Evolutionary conservation across 1,140 invertebrate species (phyloP).

Genomic region (Adelges cooleyi): DNA sequence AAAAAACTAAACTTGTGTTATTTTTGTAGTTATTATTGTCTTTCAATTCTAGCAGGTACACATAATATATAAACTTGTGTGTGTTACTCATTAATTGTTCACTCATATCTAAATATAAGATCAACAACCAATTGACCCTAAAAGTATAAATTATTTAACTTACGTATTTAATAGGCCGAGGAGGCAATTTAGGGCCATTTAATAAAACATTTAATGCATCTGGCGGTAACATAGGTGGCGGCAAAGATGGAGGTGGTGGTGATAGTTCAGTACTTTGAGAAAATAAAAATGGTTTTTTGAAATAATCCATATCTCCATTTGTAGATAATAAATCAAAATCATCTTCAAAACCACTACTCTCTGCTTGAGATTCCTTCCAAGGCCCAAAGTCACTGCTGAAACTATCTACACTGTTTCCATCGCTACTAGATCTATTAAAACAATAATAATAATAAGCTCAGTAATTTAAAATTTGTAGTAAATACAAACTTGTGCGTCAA

Average conservation of each 20-base stretch:
- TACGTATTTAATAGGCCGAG: conserved; percentile 23
- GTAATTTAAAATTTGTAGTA: too few species aligned
- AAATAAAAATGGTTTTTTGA: conserved; percentile 18
- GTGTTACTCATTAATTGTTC: too few species aligned
- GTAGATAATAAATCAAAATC: conserved; percentile 52
- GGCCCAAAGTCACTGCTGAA: conserved; percentile 58
- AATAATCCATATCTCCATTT: conserved; percentile 29
- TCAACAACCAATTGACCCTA: too few species aligned
- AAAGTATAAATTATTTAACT: too few species aligned
- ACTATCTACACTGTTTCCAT: conserved; percentile 58
- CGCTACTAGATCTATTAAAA: conserved; percentile 56
- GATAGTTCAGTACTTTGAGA: conserved; percentile 9
- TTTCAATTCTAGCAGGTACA: too few species aligned
- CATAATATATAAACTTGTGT: too few species aligned
- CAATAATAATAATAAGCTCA: background rate
- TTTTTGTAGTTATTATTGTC: too few species aligned
- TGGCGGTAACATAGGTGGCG: conserved; percentile 26
- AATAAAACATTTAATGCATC: conserved; percentile 28
- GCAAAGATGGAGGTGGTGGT: conserved; percentile 2
- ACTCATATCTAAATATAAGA: too few species aligned
- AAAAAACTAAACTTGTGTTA: too few species aligned
- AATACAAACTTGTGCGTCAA: conserved; percentile 45
- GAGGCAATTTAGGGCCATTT: conserved; percentile 15
- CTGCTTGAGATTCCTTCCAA: conserved; percentile 45
- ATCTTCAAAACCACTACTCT: conserved; percentile 59